These are phyloP conservation scores for Pica pica DNA, from an alignment of 2,113 vertebrate species.

Conservation along the genomic window DNA sequence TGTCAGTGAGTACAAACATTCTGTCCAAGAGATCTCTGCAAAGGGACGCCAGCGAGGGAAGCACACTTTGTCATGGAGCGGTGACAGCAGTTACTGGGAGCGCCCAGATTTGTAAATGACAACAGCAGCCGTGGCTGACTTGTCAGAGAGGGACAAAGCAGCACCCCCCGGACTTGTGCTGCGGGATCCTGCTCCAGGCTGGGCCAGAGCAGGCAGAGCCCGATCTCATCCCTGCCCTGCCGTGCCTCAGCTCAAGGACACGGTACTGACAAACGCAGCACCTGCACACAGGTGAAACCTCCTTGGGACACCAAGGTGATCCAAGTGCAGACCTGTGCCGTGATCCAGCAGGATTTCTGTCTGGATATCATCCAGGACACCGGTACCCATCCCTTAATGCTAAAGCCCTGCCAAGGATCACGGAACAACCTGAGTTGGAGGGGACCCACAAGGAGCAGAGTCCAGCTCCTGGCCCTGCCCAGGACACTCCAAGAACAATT, in stretches of 20 bases:
- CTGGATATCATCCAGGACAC: not conserved
- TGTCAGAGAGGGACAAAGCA: not conserved
- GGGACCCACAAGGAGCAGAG: not conserved
- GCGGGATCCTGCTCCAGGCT: not conserved
- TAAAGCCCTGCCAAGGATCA: not conserved
- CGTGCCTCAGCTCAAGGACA: not conserved
- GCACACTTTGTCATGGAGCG: not conserved
- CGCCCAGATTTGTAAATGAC: not conserved
- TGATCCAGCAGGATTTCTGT: not conserved
- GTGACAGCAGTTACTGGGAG: not conserved
- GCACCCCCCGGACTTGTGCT: not conserved
- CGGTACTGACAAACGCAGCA: accelerated
- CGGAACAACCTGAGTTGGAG: not conserved
- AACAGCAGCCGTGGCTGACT: not conserved
- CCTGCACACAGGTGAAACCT: not conserved
- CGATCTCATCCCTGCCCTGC: not conserved
- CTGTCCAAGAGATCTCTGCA: not conserved
- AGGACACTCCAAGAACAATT: not conserved
- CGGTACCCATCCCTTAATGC: accelerated
- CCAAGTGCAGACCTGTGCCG: not conserved
- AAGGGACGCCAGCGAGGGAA: not conserved
- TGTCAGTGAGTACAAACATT: not conserved
- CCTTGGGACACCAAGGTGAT: too few species aligned
- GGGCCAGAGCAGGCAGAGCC: too few species aligned
- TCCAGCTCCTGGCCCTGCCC: not conserved